Base-by-base conservation (phyloP, 1,140 invertebrate genomes). In the Mizuhopecten yessoensis region DNA sequence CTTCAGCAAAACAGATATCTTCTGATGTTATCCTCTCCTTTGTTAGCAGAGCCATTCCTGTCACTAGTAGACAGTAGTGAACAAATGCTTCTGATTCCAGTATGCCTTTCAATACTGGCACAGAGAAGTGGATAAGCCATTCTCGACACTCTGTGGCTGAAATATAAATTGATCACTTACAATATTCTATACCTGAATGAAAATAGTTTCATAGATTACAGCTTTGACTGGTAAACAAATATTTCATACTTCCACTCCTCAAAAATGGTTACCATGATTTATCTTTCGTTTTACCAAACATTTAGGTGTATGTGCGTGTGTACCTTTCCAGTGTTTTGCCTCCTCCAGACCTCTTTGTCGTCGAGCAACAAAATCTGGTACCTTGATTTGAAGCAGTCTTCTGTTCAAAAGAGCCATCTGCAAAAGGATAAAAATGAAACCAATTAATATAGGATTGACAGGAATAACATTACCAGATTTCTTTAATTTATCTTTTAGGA, bases 141-240 rank as follows among this genome's bases (percentile, higher is more conserved):
- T 89, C 89, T 89, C 75, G 57, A 36, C 34, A 89, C 42, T 89
- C 89, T n/a, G 89, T 39, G 34, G 89, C 89, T 89, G 75, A n/a
- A 89, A 86, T 36, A 39, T 33, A 86, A 49, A 5, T n/a, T n/a
- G n/a, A n/a, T n/a, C n/a, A n/a, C n/a, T n/a, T n/a, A n/a, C n/a
- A n/a, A 49, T 49, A 13, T 39, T 5, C 13, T 39, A 39, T n/a
- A n/a, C n/a, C n/a, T 7, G 36, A 7, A 39, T 39, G 36, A 39
- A 7, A 39, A 5, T 39, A 39, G 5, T 39, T 39, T 39, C 5
- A 39, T 7, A 39, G 45, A 23, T 9, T 49, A 49, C 45, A 49
- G 20, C 45, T 49, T 49, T 49, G 20, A 49, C 20, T 49, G 11
- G 45, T 23, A 49, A 17, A 20, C 20, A 20, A 23, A 13, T 20